A percentile compares a stretch with the other conserved stretches of the same genome.
phyloP scores from a whole-genome alignment of 2,113 vertebrate genomes.

The Neomonachus schauinslandi region DNA sequence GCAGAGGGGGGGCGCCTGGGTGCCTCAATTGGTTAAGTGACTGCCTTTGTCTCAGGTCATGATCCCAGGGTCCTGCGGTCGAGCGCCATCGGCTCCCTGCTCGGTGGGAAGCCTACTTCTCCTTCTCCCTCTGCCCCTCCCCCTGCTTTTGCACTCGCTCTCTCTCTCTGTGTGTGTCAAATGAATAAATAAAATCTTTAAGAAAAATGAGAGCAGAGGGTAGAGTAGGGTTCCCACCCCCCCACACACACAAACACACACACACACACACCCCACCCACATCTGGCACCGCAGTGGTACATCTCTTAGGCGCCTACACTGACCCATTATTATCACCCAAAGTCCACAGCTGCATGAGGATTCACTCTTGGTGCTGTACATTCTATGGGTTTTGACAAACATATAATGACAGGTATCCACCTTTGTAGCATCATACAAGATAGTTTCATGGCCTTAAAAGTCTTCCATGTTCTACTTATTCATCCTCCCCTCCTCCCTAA shows the following conservation, averaged over 20 bases:
- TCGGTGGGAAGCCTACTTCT: no score
- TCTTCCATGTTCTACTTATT: neutral
- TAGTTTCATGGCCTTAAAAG: neutral
- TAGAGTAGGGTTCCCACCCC: neutral
- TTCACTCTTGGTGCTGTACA: neutral
- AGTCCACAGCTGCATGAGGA: neutral
- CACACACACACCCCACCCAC: neutral
- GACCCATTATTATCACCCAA: neutral
- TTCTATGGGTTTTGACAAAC: neutral
- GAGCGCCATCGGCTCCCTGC: no score
- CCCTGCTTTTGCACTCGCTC: no score
- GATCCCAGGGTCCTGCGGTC: no score
- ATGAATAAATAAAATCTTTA: no score
- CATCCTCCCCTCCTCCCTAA: neutral
- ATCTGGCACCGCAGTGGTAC: neutral
- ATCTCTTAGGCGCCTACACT: neutral
- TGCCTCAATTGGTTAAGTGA: no score
- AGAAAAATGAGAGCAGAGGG: neutral
- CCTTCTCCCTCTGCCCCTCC: no score
- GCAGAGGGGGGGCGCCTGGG: neutral
- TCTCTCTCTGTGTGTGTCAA: no score
- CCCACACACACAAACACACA: neutral
- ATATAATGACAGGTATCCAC: fast-evolving
- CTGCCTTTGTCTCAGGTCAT: no score
- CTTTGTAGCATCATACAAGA: neutral